These are phyloP conservation scores for Hemiprocne comata DNA, from an alignment of 2,113 vertebrate species.

Conservation along the genomic window DNA sequence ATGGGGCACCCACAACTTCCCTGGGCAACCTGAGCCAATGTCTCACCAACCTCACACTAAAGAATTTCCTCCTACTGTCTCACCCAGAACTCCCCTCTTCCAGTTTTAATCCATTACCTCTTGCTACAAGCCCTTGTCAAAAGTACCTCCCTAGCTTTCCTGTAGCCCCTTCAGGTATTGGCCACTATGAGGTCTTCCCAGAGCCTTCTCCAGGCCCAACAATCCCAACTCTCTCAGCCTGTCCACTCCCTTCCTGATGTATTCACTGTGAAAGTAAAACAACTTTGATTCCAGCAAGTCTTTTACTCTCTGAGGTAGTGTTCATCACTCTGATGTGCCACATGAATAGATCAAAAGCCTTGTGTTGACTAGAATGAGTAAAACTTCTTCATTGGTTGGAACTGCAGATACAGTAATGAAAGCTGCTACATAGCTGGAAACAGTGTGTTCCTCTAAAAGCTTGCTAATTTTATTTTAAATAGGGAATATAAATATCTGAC, in stretches of 20 bases:
- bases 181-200: no score
- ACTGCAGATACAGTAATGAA: background rate
- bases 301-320: background rate
- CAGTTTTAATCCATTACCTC: no score
- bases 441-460: conserved; percentile 24
- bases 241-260: background rate
- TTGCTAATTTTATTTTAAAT: conserved; percentile 37
- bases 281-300: background rate
- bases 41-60: no score
- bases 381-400: background rate
- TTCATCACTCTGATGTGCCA: background rate
- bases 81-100: no score
- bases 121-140: no score
- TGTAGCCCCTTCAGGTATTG: no score
- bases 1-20: no score
- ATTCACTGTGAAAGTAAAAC: background rate
- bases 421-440: background rate
- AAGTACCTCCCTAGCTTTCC: no score
- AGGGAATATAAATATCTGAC: conserved; percentile 47
- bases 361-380: background rate
- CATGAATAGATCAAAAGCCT: background rate
- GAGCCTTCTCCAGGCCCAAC: no score
- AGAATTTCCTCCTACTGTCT: no score
- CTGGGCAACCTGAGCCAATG: no score
- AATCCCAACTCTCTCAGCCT: no score